phyloP scores from a whole-genome alignment of 2,888 invertebrate genomes.

The Cantharis rufa region DNA sequence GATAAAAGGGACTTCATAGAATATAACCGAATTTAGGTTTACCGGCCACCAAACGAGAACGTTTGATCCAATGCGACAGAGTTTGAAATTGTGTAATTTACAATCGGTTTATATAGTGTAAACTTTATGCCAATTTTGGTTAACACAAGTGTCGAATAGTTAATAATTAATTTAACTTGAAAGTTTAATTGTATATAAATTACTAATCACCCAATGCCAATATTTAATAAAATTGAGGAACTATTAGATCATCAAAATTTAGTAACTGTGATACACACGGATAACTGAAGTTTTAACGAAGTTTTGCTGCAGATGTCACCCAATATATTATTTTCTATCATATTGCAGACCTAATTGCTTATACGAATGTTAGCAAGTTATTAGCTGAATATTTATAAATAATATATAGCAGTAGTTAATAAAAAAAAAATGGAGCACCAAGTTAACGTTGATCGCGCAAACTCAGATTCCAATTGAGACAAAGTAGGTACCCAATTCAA shows the following conservation, averaged over 20 bases:
- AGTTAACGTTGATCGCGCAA: not conserved
- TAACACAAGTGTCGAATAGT: not conserved
- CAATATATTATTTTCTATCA: not conserved
- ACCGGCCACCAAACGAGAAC: conserved; percentile 7
- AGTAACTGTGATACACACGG: not conserved
- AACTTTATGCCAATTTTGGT: not conserved
- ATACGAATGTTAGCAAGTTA: too few species aligned
- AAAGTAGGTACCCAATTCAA: not conserved
- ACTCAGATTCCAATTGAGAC: not conserved
- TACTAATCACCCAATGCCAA: not conserved
- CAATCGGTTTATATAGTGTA: conserved; percentile 14
- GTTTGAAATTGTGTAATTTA: conserved; percentile 16
- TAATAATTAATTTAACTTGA: conserved; percentile 2
- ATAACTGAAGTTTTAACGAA: not conserved
- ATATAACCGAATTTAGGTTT: conserved; percentile 21
- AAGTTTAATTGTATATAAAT: conserved; percentile 3
- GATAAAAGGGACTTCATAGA: conserved; percentile 13
- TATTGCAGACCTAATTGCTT: too few species aligned
- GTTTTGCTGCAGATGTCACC: not conserved
- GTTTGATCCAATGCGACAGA: conserved; percentile 16
- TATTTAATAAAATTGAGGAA: not conserved
- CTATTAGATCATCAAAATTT: not conserved
- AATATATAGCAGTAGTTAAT: too few species aligned
- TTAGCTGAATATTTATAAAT: too few species aligned
- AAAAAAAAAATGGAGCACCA: too few species aligned